Base-by-base conservation (phyloP, 2,113 vertebrate species). In the Micronycteris hirsuta region DNA sequence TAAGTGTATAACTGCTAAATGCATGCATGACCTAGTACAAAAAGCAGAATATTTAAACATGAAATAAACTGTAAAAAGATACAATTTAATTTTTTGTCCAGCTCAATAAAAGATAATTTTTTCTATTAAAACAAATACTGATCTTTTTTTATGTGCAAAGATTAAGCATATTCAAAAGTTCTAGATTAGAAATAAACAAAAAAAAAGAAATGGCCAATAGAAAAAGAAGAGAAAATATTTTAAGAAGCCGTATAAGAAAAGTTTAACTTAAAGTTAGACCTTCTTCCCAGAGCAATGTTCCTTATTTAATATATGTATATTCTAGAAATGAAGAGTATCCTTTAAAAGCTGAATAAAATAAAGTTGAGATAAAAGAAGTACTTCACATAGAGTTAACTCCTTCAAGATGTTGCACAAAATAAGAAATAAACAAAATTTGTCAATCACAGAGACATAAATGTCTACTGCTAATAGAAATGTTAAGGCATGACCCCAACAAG, bases 1-100 rank as follows among this genome's bases (percentile, higher is more conserved):
- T 89, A 96, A 96, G 38, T 86, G 38, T 81, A 36, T 2, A 93
- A 63, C 89, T 87, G 96, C 91, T 97, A 96, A 97, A 83, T 6
- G 76, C 1, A 97, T 86, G 86, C 26, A 97, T 96, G 86, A 97
- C 52, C 97, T 97, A 98, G 74, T 68, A 71, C 24, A 78, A 86
- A 96, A 95, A 89, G 1, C 4, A 94, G 95, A 94, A 97, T 22
- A 93, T 31, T 83, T 0, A 7, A 96, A 58, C 49, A 52, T 14
- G 22, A 16, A 89, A 93, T 63, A 92, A 96, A 89, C 12, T 68
- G 43, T 63, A 45, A 94, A 96, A 7, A 5, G 71, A 73, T 28
- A 68, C 24, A 77, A 38, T 43, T 96, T 87, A 73, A 36, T 67
- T 91, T 85, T 89, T 90, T 93, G 31, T 61, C 81, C 70, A 96